Conservation (phyloP, 2,797 vertebrate species). For the Falco cherrug region DNA sequence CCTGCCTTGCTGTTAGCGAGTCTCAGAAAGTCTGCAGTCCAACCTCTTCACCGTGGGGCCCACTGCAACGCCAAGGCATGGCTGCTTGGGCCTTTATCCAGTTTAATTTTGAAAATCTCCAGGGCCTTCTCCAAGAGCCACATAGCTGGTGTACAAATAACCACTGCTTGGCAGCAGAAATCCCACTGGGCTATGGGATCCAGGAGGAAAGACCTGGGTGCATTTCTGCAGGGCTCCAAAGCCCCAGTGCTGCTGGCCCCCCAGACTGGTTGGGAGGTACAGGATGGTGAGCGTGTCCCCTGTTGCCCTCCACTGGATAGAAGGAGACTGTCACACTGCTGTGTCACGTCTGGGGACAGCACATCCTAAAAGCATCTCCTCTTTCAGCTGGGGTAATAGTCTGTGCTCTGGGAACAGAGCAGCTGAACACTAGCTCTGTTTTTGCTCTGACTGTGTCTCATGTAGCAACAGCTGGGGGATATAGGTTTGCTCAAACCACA, state of each 20-base stretch:
- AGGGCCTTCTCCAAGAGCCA: not conserved
- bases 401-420: constrained; percentile 22
- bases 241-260: not conserved
- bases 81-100: not conserved
- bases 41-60: not conserved
- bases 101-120: not conserved
- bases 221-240: not conserved
- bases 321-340: constrained; percentile 19
- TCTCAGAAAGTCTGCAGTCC: not conserved
- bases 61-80: not conserved
- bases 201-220: not conserved
- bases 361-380: constrained; percentile 13
- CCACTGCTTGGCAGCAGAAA: not conserved
- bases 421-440: constrained; percentile 45
- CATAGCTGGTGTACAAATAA: not conserved
- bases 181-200: not conserved
- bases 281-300: not conserved
- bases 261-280: not conserved
- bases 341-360: not conserved
- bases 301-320: constrained; percentile 55
- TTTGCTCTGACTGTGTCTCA: not conserved
- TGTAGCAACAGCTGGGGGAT: constrained; percentile 55
- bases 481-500: constrained; percentile 64
- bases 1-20: accelerated
- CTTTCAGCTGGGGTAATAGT: constrained; percentile 7